Percentiles rank a stretch among this genome's conserved stretches.
These are phyloP conservation scores for Rhinoraja longicauda DNA, from an alignment of 2,797 vertebrate genomes.

Conservation along the genomic window DNA sequence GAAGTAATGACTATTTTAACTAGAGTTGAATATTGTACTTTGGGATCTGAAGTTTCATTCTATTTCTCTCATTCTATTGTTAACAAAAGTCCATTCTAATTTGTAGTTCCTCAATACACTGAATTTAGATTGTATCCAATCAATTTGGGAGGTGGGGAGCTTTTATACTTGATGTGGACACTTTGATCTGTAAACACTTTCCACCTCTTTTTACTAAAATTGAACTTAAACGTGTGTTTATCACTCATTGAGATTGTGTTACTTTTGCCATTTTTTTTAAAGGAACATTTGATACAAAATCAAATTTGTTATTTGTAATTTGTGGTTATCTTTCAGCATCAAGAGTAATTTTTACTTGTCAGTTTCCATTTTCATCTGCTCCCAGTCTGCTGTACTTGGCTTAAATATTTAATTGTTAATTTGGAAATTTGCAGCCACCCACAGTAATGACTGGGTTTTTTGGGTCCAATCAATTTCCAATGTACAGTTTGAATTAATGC, in stretches of 20 bases:
- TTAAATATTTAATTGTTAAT: not conserved
- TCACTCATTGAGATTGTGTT: not conserved
- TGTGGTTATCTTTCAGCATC: not conserved
- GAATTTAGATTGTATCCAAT: not conserved
- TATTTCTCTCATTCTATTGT: not conserved
- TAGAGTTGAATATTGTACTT: not conserved
- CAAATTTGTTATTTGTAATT: not conserved
- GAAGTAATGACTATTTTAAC: not conserved
- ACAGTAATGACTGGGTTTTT: not conserved
- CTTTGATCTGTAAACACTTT: not conserved
- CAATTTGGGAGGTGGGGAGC: not conserved
- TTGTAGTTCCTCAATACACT: not conserved
- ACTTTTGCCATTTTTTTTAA: not conserved
- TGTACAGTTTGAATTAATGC: not conserved
- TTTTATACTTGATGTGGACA: not conserved
- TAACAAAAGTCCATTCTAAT: not conserved
- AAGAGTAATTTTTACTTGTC: not conserved
- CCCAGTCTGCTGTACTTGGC: conserved; percentile 31
- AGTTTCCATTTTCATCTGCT: conserved; percentile 48
- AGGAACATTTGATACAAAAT: not conserved
- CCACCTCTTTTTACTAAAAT: not conserved
- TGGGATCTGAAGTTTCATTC: not conserved
- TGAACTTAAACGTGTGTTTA: not conserved
- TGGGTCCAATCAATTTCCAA: not conserved
- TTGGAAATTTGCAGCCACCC: not conserved